Conservation (phyloP, 2,113 vertebrate genomes). For the Bambusicola thoracicus region DNA sequence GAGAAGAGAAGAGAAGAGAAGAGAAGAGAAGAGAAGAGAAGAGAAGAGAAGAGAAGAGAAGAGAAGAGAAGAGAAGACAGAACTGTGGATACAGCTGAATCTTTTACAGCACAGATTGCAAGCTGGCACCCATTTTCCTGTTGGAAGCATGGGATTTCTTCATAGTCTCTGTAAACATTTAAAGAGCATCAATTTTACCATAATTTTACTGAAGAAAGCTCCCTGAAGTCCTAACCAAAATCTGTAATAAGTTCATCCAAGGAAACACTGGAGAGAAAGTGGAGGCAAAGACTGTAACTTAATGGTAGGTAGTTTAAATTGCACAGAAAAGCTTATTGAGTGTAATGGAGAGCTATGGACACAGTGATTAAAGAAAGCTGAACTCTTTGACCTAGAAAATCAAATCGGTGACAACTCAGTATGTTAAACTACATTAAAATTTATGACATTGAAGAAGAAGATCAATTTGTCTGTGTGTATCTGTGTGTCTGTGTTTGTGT, state of each 20-base stretch:
- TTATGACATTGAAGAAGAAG: constrained; percentile 42
- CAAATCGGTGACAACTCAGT: constrained; percentile 63
- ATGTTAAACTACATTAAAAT: constrained; percentile 74
- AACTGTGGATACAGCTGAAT: background rate
- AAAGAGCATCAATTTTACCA: background rate
- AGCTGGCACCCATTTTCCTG: background rate
- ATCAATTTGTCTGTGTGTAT: constrained; percentile 49
- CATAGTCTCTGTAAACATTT: background rate
- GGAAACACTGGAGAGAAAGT: background rate
- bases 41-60: no score
- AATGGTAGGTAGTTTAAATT: background rate
- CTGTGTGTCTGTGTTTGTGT: background rate
- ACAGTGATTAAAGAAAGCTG: constrained; percentile 65
- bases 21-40: no score
- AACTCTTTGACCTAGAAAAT: constrained; percentile 65
- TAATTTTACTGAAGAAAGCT: background rate
- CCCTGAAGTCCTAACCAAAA: background rate
- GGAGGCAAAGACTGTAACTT: background rate
- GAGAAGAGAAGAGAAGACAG: no score
- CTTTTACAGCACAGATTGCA: background rate
- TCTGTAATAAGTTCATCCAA: background rate
- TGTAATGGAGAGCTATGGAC: constrained; percentile 35
- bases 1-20: no score
- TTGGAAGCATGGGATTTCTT: background rate
- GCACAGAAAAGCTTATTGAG: constrained; percentile 14